Percentiles rank a stretch among this genome's conserved stretches.
Conservation (phyloP, 2,113 vertebrate genomes). For the Grammomys surdaster region DNA sequence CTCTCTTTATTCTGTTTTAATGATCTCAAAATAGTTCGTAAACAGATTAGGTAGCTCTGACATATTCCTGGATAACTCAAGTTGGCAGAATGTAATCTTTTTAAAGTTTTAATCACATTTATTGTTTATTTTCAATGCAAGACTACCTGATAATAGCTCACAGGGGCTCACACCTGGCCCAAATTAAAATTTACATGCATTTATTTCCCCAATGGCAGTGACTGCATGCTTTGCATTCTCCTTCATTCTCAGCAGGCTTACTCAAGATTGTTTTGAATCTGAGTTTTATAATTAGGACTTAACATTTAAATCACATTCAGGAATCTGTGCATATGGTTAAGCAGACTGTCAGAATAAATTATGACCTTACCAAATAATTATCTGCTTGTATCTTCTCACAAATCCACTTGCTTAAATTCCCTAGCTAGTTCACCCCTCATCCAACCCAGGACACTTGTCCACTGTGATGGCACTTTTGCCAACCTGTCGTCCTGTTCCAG, state of each 20-base stretch:
- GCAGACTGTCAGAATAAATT: constrained; percentile 82
- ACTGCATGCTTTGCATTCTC: constrained; percentile 67
- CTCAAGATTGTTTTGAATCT: constrained; percentile 80
- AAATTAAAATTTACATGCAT: constrained; percentile 65
- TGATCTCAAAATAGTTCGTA: constrained; percentile 8
- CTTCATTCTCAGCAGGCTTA: constrained; percentile 74
- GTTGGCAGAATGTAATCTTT: constrained; percentile 36
- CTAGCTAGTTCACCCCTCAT: not conserved
- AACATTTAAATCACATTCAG: constrained; percentile 79
- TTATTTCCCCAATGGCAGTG: constrained; percentile 76
- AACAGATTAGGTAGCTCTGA: not conserved
- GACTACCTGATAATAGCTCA: constrained; percentile 60
- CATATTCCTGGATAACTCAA: not conserved
- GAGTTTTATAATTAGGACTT: constrained; percentile 80
- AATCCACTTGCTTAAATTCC: constrained; percentile 29
- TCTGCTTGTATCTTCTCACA: constrained; percentile 47
- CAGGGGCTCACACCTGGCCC: constrained; percentile 57
- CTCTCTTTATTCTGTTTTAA: constrained; percentile 7
- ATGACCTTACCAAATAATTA: constrained; percentile 77
- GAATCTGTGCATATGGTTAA: constrained; percentile 77
- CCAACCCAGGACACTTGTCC: not conserved
- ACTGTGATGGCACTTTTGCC: not conserved
- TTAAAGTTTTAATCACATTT: constrained; percentile 60
- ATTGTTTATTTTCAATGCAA: constrained; percentile 68
- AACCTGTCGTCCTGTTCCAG: not conserved